These are phyloP conservation scores for Chloromyia formosa DNA, from an alignment of 2,888 invertebrate species.

Conservation along the genomic window DNA sequence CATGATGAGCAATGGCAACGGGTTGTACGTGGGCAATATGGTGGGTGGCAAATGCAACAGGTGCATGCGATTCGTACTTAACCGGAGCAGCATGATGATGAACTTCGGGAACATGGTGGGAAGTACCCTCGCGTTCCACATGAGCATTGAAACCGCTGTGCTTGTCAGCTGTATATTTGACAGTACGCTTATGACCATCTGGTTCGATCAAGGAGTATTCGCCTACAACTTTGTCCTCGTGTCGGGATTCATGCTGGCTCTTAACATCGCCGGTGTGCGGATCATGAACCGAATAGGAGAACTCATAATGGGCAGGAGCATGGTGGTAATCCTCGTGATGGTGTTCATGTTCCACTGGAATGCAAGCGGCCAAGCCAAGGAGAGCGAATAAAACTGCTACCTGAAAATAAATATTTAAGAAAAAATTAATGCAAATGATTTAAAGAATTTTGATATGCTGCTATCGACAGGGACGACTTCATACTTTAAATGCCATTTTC, in stretches of 20 bases:
- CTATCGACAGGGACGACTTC: not conserved
- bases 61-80: not conserved
- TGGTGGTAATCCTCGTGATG: constrained; percentile 45
- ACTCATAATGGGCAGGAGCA: constrained; percentile 61
- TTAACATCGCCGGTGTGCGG: constrained; percentile 63
- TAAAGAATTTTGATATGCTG: not conserved
- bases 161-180: constrained; percentile 62
- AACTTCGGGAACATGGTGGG: not conserved
- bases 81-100: not conserved
- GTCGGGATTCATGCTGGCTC: constrained; percentile 62
- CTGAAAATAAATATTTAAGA: constrained; percentile 14
- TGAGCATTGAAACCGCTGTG: constrained; percentile 62
- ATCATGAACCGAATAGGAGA: constrained; percentile 62
- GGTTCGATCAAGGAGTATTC: constrained; percentile 62
- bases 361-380: not conserved
- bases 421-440: not conserved
- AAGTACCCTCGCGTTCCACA: constrained; percentile 53
- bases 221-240: constrained; percentile 62
- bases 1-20: constrained; percentile 3
- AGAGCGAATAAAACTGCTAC: constrained; percentile 11
- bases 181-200: constrained; percentile 62
- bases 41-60: not conserved
- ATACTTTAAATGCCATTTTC: constrained; percentile 37
- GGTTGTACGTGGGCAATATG: not conserved
- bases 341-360: constrained; percentile 16